Evolutionary conservation across 1,140 invertebrate genomes (phyloP), one percentile per base, ranked within the genome.

Genomic region (Drosophila quadrilineata): DNA sequence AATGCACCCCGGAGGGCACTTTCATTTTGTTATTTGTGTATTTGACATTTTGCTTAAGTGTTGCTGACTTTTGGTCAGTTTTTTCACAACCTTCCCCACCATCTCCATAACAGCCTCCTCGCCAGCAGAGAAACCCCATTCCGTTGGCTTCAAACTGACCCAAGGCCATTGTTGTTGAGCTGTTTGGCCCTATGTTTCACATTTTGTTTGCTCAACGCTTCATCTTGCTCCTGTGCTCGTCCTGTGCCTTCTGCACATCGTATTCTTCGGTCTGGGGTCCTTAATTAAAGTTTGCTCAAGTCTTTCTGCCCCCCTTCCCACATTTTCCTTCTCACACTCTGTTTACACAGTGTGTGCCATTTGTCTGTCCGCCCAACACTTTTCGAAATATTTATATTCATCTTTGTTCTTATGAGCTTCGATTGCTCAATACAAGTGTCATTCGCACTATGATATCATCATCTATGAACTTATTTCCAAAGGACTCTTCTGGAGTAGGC

Each of bases 41-140:
- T 84, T 84, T 84, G 79, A 84, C 79, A 84, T 84, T 84, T 84
- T 82, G 73, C 79, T 85, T 72, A 84, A 84, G 79, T 84, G 79
- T 84, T 84, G 79, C 79, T 85, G 79, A 84, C 79, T 84, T 84
- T 84, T 70, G 77, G 77, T 79, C 59, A 84, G 65, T 64, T 66
- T 71, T 67, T 64, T 40, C 21, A 14, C 41, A 56, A 38, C 33
- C 12, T 9, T 22, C 17, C 29, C 17, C 12, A 4, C n/a, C n/a
- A 17, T 0, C 19, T 10, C 24, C 2, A 2, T 5, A n/a, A 6
- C 46, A 0, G 3, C n/a, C 1, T 10, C 10, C 6, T 14, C n/a
- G 21, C 5, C n/a, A n/a, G n/a, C n/a, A n/a, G n/a, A n/a, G n/a
- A n/a, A 17, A 22, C 6, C 10, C 17, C 1, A 4, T 6, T 17